Conservation (phyloP, 2,888 invertebrate species). For the Harmothoe impar region DNA sequence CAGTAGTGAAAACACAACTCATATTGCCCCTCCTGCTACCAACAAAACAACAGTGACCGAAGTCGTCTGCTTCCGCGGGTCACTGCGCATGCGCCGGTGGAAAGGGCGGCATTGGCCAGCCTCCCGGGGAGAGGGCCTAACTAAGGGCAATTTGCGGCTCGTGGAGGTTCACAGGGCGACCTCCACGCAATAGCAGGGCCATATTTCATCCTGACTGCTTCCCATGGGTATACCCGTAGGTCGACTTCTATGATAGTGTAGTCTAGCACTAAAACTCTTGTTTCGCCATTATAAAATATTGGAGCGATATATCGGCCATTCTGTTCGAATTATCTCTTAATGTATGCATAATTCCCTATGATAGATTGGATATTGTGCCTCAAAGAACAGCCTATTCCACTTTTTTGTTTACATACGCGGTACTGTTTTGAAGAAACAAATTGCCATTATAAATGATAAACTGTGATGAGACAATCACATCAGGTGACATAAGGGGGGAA, state of each 20-base stretch:
- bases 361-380: too few species aligned
- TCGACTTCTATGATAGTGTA: neutral
- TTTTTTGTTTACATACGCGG: too few species aligned
- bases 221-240: neutral
- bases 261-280: too few species aligned
- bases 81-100: slow-evolving; percentile 18
- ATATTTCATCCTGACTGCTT: slow-evolving; percentile 11
- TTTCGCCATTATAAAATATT: too few species aligned
- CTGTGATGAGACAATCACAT: too few species aligned
- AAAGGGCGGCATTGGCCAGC: neutral
- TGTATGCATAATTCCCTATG: too few species aligned
- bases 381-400: too few species aligned
- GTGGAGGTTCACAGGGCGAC: slow-evolving; percentile 36
- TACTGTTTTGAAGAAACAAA: too few species aligned
- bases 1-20: neutral
- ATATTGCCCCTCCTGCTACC: neutral
- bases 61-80: slow-evolving; percentile 21
- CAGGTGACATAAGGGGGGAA: too few species aligned
- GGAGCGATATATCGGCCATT: too few species aligned
- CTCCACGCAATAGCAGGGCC: neutral
- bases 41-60: neutral
- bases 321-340: too few species aligned
- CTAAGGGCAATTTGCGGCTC: slow-evolving; percentile 36
- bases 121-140: neutral
- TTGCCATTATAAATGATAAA: too few species aligned